Evolutionary conservation across 2,113 vertebrate species (phyloP).

Genomic region (Cromileptes altivelis): DNA sequence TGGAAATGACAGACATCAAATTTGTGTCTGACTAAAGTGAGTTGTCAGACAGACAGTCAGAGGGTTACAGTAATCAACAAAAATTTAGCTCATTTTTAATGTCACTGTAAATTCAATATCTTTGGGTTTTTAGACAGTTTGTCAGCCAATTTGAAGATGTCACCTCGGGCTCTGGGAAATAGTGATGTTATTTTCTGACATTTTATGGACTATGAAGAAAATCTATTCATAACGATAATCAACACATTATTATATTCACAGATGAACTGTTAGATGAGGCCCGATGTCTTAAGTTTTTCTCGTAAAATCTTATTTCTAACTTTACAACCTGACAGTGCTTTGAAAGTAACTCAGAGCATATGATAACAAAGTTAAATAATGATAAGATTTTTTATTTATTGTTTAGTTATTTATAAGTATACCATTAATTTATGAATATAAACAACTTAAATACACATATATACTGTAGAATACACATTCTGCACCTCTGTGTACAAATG

Average conservation of each 20-base stretch:
- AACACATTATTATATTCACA: not conserved
- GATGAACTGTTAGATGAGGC: not conserved
- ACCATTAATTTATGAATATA: not conserved
- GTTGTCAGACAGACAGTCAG: not conserved
- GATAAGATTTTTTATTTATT: too few species aligned
- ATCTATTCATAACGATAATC: not conserved
- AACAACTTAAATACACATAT: not conserved
- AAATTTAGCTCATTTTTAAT: not conserved
- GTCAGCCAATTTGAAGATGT: not conserved
- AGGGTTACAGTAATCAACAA: not conserved
- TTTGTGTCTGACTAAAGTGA: not conserved
- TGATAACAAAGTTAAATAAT: not conserved
- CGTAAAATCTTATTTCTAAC: not conserved
- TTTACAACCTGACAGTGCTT: not conserved
- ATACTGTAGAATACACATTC: not conserved
- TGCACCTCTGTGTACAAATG: not conserved
- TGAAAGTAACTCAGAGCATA: not conserved
- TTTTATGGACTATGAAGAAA: not conserved
- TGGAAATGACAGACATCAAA: not conserved
- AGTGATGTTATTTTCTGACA: not conserved
- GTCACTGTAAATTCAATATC: not conserved
- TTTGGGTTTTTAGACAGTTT: not conserved
- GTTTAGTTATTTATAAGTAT: too few species aligned
- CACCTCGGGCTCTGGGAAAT: not conserved
- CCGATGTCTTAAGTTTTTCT: not conserved